Evolutionary conservation across 2,888 invertebrate species (phyloP).

Genomic region (Tenthredo amoena): DNA sequence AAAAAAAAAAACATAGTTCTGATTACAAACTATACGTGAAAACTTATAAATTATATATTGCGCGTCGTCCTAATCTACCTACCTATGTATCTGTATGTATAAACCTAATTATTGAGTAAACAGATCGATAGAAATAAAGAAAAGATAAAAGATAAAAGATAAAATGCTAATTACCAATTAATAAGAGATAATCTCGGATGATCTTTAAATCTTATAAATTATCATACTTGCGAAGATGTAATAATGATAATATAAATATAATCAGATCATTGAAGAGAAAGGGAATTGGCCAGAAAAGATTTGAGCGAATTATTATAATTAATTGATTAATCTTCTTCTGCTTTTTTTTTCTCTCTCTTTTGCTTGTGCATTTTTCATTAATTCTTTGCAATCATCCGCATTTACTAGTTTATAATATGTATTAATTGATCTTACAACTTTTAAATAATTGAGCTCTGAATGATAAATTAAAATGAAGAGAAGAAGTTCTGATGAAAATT

Average conservation of each 20-base stretch:
- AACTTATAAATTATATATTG: slow-evolving; percentile 10
- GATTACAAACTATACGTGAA: not conserved
- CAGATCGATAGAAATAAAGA: not conserved
- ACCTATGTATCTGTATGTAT: not conserved
- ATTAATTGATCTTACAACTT: no score
- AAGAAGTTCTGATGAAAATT: no score
- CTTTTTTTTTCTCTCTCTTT: not conserved
- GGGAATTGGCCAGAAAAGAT: not conserved
- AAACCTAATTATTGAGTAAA: not conserved
- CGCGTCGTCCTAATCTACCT: not conserved
- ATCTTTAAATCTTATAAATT: not conserved
- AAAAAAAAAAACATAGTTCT: not conserved
- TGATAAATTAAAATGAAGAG: no score
- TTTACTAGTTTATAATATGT: not conserved
- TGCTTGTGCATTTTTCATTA: not conserved
- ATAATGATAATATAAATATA: not conserved
- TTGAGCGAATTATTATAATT: not conserved
- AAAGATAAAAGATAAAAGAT: no score
- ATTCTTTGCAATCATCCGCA: not conserved
- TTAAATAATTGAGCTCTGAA: no score
- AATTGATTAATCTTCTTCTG: not conserved
- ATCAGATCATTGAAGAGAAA: not conserved
- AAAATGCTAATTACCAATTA: no score
- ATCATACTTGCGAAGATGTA: not conserved
- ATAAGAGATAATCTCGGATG: not conserved